A percentile compares a stretch with the other conserved stretches of the same genome.
These are phyloP conservation scores for Ditylenchus weischeri DNA, from an alignment of 2,888 invertebrate species.

Conservation along the genomic window DNA sequence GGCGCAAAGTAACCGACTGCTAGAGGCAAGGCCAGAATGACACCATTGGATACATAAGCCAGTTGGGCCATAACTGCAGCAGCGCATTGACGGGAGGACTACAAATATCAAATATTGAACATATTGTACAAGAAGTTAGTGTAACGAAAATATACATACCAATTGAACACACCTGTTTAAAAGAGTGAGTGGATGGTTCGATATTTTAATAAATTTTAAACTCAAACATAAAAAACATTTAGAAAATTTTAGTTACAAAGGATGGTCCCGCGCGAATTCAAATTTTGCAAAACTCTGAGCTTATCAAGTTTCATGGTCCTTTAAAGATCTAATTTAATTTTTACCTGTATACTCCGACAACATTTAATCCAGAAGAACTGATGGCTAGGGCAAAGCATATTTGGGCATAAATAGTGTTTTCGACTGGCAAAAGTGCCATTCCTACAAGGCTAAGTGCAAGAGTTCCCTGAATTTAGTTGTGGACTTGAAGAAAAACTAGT, in stretches of 20 bases:
- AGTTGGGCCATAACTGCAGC: neutral
- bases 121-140: too few relatives aligned
- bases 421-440: neutral
- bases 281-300: too few relatives aligned
- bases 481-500: too few relatives aligned
- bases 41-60: constrained; percentile 1
- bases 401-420: neutral
- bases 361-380: neutral
- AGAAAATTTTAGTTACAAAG: too few relatives aligned
- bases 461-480: neutral
- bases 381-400: neutral
- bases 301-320: too few relatives aligned
- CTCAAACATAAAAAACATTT: too few relatives aligned
- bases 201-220: too few relatives aligned
- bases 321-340: neutral
- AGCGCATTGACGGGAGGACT: neutral
- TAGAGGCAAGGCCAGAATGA: neutral
- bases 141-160: too few relatives aligned
- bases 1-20: neutral
- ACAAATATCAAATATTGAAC: neutral
- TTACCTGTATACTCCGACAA: neutral
- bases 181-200: too few relatives aligned
- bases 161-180: too few relatives aligned
- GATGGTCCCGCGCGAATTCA: too few relatives aligned
- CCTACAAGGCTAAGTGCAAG: neutral